These are phyloP conservation scores for Sceloporus tristichus DNA, from an alignment of 2,113 vertebrate species.

Conservation along the genomic window DNA sequence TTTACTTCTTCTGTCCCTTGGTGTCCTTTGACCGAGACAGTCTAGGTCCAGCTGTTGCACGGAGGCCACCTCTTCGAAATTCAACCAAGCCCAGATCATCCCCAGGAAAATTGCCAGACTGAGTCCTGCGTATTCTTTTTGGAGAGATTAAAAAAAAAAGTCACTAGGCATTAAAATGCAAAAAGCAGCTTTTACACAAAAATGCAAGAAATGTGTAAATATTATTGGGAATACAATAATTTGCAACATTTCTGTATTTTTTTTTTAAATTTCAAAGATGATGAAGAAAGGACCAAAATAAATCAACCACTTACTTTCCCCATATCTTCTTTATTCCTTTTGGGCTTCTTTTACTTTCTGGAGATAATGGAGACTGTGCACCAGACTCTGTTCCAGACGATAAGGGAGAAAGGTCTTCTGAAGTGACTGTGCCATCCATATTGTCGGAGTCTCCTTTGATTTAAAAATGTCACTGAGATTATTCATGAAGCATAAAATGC, in stretches of 20 bases:
- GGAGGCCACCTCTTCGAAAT: constrained; percentile 93
- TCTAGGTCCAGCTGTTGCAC: constrained; percentile 94
- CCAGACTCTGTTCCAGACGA: constrained; percentile 82
- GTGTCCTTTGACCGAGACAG: constrained; percentile 89
- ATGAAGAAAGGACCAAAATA: not conserved
- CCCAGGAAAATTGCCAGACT: constrained; percentile 90
- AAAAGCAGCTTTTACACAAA: not conserved
- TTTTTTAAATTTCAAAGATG: constrained; percentile 10
- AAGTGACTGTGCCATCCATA: constrained; percentile 72
- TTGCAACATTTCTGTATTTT: not conserved
- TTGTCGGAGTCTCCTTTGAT: constrained; percentile 85
- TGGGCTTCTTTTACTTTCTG: constrained; percentile 91
- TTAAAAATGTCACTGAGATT: constrained; percentile 35
- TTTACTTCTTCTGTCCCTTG: constrained; percentile 81
- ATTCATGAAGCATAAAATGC: constrained; percentile 32
- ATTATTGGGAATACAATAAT: not conserved
- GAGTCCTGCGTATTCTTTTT: constrained; percentile 91
- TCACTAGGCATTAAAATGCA: constrained; percentile 46
- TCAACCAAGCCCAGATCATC: constrained; percentile 85
- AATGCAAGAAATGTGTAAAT: accelerated
- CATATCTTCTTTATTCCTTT: constrained; percentile 96
- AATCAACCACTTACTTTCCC: constrained; percentile 92
- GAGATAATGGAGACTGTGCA: constrained; percentile 85
- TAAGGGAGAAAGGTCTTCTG: constrained; percentile 81
- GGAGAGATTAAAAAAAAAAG: constrained; percentile 52